Evolutionary conservation across 2,888 invertebrate genomes (phyloP).

Genomic region (Xestia c-nigrum): DNA sequence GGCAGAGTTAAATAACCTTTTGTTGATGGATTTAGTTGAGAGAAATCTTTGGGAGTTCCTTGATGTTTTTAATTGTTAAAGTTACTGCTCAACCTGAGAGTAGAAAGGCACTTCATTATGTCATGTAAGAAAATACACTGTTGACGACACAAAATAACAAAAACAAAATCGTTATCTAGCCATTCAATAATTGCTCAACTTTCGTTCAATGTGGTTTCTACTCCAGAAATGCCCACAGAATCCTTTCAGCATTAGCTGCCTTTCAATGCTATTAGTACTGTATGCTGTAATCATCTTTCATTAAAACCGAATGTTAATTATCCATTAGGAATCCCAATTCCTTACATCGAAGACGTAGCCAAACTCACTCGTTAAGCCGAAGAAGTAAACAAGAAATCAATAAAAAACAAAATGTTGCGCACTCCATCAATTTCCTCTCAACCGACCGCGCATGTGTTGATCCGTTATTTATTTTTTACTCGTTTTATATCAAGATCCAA

Average conservation of each 20-base stretch:
- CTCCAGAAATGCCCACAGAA: too few species aligned
- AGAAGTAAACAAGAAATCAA: neutral
- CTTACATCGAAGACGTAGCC: neutral
- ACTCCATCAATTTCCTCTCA: constrained; percentile 76
- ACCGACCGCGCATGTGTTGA: constrained; percentile 74
- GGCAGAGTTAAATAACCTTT: constrained; percentile 69
- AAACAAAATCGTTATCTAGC: neutral
- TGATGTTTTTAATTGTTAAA: neutral
- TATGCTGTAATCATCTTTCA: neutral
- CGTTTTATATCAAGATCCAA: constrained; percentile 75
- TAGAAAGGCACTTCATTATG: neutral
- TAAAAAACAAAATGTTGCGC: constrained; percentile 67
- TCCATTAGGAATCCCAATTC: neutral
- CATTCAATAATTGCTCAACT: neutral
- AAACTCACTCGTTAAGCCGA: neutral
- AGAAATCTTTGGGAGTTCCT: neutral
- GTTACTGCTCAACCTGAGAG: neutral
- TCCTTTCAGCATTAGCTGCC: too few species aligned
- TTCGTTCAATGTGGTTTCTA: neutral
- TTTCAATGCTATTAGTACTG: too few species aligned
- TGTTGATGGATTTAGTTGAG: constrained; percentile 22
- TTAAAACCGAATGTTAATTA: neutral
- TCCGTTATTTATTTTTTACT: constrained; percentile 76
- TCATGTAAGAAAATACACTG: neutral
- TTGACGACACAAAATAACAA: neutral